phyloP scores from a whole-genome alignment of 2,113 vertebrate species.

The Beaufortia kweichowensis region DNA sequence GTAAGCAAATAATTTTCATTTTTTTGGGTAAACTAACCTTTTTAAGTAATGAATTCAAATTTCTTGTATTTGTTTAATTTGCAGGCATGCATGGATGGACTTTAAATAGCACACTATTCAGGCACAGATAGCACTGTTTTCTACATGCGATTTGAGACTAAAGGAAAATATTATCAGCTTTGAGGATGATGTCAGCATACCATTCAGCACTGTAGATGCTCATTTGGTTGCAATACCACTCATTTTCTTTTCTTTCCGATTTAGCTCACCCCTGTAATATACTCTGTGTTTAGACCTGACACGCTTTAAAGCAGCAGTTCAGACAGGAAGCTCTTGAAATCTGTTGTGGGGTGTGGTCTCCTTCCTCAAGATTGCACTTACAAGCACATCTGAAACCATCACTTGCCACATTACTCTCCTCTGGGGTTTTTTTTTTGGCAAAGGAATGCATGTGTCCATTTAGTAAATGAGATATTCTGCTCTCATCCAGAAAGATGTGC shows the following conservation, averaged over 20 bases:
- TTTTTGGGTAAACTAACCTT: no score
- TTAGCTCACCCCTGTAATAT: conserved; percentile 27
- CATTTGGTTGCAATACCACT: conserved; percentile 42
- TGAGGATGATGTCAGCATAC: conserved; percentile 41
- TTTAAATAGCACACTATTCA: background rate
- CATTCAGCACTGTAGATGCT: conserved; percentile 45
- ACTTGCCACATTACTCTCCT: background rate
- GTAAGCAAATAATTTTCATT: no score
- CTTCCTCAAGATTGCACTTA: conserved; percentile 7
- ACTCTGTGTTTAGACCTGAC: background rate
- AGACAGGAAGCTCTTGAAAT: conserved; percentile 14
- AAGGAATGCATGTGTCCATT: conserved; percentile 23
- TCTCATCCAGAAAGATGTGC: conserved; percentile 25
- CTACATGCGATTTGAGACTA: background rate
- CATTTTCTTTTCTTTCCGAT: background rate
- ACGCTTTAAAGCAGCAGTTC: background rate
- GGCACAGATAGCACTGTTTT: background rate
- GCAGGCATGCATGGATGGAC: background rate
- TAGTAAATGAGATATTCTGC: conserved; percentile 32
- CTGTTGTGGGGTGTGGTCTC: conserved; percentile 9
- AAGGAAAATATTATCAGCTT: no score
- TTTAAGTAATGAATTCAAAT: no score
- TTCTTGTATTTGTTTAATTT: background rate
- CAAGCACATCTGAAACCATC: background rate
- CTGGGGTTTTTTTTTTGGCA: background rate